Evolutionary conservation across 2,888 invertebrate species (phyloP), one percentile per base, ranked within the genome.

Genomic region (Silvanus unidentatus): DNA sequence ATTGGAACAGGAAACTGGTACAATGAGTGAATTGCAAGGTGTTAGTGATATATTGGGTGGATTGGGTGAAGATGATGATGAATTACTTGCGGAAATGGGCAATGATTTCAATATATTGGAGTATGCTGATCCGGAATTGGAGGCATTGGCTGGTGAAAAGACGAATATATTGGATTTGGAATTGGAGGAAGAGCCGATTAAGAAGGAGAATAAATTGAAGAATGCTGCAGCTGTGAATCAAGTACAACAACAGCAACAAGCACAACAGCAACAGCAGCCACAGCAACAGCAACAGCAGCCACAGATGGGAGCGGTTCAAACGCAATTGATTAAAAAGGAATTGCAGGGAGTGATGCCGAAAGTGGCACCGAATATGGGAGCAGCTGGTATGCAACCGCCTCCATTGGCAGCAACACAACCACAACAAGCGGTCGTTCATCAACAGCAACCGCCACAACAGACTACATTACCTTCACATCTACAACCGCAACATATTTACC

Each of bases 31-130:
- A 64, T 74, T 78, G 40, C 82, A 81, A 66, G 79, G 79, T 30
- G 88, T 89, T 43, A 81, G 83, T 52, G 88, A 88, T 66, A 86
- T 91, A 63, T 75, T 91, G 32, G 88, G 86, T 34, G 89, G 88
- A 12, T 75, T 91, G 36, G 88, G 85, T 2, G 87, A 89, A 43
- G 91, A 91, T 54, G 92, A 93, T 62, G 88, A 89, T 59, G 91
- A 91, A 62, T 75, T 93, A 34, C 75, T 92, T 16, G 88, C 87
- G n/a, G 90, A 90, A 73, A 88, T 93, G 77, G 93, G 92, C 3
- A 86, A 89, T 49, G 94, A 94, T 74, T 96, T 96, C 72, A 95
- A 96, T 70, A 93, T 96, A 62, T 73, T 96, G 52, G 93, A 94
- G 70, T 96, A 95, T 70, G 95, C 93, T 0, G 95, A 96, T 76